These are phyloP conservation scores for Andrena haemorrhoa DNA, from an alignment of 2,888 invertebrate genomes.

Conservation along the genomic window DNA sequence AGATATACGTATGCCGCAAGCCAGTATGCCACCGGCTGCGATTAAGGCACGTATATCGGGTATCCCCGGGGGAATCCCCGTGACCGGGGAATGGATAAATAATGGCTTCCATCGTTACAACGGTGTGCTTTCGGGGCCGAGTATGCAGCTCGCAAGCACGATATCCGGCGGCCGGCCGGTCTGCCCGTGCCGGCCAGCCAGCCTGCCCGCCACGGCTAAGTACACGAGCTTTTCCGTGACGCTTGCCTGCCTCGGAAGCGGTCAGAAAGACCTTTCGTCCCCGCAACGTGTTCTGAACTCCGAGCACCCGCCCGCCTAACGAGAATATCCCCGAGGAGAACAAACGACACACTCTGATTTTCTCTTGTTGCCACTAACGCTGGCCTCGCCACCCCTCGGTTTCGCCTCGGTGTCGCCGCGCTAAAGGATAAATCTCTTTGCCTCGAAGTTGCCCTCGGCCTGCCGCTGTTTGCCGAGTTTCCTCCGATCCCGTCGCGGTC, in stretches of 20 bases:
- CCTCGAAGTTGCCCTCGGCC: not conserved
- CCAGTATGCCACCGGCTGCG: constrained; percentile 67
- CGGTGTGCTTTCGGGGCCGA: constrained; percentile 47
- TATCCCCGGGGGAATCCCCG: constrained; percentile 77
- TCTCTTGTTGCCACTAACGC: constrained; percentile 37
- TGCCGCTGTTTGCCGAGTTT: constrained; percentile 12
- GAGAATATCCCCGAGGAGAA: constrained; percentile 43
- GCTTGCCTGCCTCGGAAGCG: constrained; percentile 27
- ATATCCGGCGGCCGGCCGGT: constrained; percentile 29
- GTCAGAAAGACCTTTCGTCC: constrained; percentile 50
- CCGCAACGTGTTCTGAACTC: constrained; percentile 34
- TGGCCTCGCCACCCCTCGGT: not conserved
- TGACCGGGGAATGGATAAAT: constrained; percentile 81
- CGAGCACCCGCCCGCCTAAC: constrained; percentile 28
- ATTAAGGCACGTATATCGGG: constrained; percentile 80
- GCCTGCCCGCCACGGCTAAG: constrained; percentile 25
- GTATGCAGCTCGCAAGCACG: constrained; percentile 40
- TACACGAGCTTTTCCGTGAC: constrained; percentile 61
- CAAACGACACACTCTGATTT: constrained; percentile 45
- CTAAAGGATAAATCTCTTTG: constrained; percentile 41
- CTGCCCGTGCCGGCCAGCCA: not conserved
- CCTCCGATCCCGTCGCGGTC: not conserved
- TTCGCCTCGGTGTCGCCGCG: constrained; percentile 1
- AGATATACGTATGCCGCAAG: constrained; percentile 36
- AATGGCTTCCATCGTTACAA: constrained; percentile 73